phyloP scores from a whole-genome alignment of 2,113 vertebrate species.

The Ophthalmotilapia sp. region DNA sequence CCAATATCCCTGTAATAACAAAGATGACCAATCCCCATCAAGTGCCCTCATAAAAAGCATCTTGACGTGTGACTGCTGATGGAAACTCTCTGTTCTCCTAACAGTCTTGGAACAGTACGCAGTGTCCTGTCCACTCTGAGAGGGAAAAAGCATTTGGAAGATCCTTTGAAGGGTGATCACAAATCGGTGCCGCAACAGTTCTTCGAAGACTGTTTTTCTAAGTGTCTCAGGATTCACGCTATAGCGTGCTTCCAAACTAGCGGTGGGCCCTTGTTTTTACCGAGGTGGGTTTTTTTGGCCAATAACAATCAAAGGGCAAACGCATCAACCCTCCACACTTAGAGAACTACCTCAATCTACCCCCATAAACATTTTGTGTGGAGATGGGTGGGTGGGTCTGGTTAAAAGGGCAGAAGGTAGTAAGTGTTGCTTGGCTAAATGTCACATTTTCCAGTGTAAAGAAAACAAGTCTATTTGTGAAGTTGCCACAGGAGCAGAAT shows the following conservation, averaged over 20 bases:
- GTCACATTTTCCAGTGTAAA: slow-evolving; percentile 59
- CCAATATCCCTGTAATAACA: slow-evolving; percentile 34
- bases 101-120: slow-evolving; percentile 18
- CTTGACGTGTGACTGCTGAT: slow-evolving; percentile 42
- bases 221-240: neutral
- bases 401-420: neutral
- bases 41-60: slow-evolving; percentile 39
- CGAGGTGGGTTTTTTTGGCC: neutral
- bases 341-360: slow-evolving; percentile 35
- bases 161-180: neutral
- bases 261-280: neutral
- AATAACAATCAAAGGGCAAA: neutral
- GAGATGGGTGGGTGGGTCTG: slow-evolving; percentile 38
- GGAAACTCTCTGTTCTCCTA: slow-evolving; percentile 53
- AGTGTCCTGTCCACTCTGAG: slow-evolving; percentile 11
- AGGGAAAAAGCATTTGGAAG: neutral
- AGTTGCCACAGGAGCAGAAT: slow-evolving; percentile 49
- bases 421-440: slow-evolving; percentile 18
- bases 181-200: neutral
- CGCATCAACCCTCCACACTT: neutral
- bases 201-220: neutral
- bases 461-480: slow-evolving; percentile 70
- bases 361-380: slow-evolving; percentile 40
- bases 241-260: neutral
- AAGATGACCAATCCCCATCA: slow-evolving; percentile 34